These are phyloP conservation scores for Diarsia dahlii DNA, from an alignment of 2,888 invertebrate species.

Conservation along the genomic window DNA sequence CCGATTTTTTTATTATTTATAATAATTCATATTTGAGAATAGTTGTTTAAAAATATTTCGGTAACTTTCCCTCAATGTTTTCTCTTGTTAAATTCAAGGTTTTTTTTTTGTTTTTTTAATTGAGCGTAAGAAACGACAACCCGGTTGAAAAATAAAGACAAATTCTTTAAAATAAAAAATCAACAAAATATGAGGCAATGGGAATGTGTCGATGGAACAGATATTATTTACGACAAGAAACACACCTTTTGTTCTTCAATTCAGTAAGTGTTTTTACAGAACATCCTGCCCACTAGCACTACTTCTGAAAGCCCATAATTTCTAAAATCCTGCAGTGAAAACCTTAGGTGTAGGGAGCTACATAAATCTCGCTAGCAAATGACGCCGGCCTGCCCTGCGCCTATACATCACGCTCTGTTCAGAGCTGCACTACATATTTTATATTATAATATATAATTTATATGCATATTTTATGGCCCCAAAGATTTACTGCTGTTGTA, in stretches of 20 bases:
- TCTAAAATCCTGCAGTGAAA: slow-evolving; percentile 41
- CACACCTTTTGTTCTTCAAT: too few relatives aligned
- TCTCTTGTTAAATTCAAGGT: neutral
- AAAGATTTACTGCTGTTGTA: slow-evolving; percentile 62
- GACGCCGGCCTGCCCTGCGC: slow-evolving; percentile 66
- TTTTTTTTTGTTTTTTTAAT: too few relatives aligned
- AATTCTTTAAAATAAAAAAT: too few relatives aligned
- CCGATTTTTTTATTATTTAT: neutral
- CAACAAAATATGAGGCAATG: too few relatives aligned
- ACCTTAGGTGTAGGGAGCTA: slow-evolving; percentile 49
- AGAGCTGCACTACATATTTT: slow-evolving; percentile 69
- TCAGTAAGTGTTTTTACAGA: neutral
- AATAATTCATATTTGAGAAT: neutral
- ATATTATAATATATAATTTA: slow-evolving; percentile 78
- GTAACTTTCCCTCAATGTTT: neutral
- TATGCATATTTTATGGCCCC: slow-evolving; percentile 78
- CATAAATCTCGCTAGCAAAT: slow-evolving; percentile 74
- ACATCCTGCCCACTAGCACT: neutral
- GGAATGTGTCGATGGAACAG: too few relatives aligned
- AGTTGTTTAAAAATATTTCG: slow-evolving; percentile 5
- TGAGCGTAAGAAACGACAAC: too few relatives aligned
- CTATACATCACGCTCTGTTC: slow-evolving; percentile 74
- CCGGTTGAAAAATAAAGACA: too few relatives aligned
- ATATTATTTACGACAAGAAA: too few relatives aligned
- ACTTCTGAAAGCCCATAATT: slow-evolving; percentile 24